Evolutionary conservation across 2,113 vertebrate species (phyloP).

Genomic region (Tretioscincus oriximinensis): DNA sequence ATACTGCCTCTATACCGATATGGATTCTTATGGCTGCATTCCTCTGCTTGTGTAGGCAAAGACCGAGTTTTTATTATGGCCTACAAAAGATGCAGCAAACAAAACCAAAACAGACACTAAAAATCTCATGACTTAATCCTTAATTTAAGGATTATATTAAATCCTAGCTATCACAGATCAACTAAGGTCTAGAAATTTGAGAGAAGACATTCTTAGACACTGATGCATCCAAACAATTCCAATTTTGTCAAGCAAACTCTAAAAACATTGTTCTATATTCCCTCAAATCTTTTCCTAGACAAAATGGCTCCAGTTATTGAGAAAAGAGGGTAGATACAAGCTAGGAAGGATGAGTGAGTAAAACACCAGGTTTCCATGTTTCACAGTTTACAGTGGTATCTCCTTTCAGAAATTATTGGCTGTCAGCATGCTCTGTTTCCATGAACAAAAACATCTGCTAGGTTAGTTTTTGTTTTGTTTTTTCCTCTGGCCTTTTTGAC

Average conservation of each 20-base stretch:
- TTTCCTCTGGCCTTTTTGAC: neutral
- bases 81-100: neutral
- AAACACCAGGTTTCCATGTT: neutral
- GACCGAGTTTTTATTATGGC: neutral
- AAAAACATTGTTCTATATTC: neutral
- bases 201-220: neutral
- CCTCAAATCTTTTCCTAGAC: neutral
- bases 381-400: neutral
- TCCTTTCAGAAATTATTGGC: neutral
- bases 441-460: neutral
- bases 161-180: neutral
- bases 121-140: neutral
- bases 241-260: neutral
- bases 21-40: neutral
- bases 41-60: neutral
- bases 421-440: neutral
- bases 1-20: neutral
- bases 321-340: neutral
- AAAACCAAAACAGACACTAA: neutral
- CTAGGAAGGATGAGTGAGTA: neutral
- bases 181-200: neutral
- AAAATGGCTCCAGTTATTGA: neutral
- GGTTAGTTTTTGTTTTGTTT: neutral
- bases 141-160: too few relatives aligned
- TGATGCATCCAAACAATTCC: neutral